Evolutionary conservation across 2,888 invertebrate species (phyloP).

Genomic region (Sialis fuliginosa): DNA sequence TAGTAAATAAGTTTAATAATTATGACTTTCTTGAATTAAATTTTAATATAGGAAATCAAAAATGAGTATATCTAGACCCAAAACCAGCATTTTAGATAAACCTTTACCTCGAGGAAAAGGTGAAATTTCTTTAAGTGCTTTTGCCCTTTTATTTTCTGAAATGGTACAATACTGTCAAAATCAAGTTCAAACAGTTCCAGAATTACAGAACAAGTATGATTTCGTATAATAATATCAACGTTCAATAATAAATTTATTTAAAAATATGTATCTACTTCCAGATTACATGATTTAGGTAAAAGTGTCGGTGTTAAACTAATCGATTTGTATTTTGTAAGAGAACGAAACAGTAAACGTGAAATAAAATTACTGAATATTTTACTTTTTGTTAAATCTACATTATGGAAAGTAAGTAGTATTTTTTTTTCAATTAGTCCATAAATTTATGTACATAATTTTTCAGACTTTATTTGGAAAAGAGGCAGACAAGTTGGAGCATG

Average conservation of each 20-base stretch:
- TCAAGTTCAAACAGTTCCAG: conserved; percentile 85
- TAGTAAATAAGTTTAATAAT: background rate
- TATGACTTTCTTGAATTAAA: too few species aligned
- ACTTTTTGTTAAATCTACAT: conserved; percentile 83
- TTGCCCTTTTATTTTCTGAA: conserved; percentile 92
- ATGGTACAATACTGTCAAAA: conserved; percentile 97
- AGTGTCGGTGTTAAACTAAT: conserved; percentile 88
- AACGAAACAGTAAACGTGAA: conserved; percentile 86
- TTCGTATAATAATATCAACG: background rate
- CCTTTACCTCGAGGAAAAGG: conserved; percentile 82
- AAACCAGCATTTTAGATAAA: conserved; percentile 74
- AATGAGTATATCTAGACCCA: conserved; percentile 27
- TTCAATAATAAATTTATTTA: conserved; percentile 4
- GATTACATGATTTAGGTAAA: conserved; percentile 84
- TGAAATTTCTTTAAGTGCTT: conserved; percentile 82
- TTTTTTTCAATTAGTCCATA: background rate
- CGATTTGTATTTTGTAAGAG: conserved; percentile 85
- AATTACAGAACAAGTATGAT: conserved; percentile 77
- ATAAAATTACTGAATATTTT: conserved; percentile 88
- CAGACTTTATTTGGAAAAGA: conserved; percentile 91
- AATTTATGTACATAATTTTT: conserved; percentile 11
- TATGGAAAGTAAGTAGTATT: conserved; percentile 71
- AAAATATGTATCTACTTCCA: conserved; percentile 22
- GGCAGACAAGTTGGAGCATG: conserved; percentile 95
- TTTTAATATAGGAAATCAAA: background rate